Base-by-base conservation (phyloP, 2,888 invertebrate species). In the Dynastes grantii region DNA sequence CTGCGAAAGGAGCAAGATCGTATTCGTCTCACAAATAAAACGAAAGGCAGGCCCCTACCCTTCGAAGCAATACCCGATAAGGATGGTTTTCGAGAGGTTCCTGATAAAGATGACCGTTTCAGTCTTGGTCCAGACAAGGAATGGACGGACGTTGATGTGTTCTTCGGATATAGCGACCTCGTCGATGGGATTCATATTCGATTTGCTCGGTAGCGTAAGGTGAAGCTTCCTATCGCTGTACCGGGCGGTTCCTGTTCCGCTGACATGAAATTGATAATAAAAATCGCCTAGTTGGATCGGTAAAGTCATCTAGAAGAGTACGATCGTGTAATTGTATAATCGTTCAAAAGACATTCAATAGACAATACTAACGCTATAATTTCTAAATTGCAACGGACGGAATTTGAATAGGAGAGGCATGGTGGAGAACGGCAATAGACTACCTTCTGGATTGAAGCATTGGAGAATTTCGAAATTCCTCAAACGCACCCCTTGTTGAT, bases 51-150 rank as follows among this genome's bases (percentile, higher is more conserved):
- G 8, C 2, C 2, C n/a, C 81, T 84, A 89, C 90, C 82, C 85
- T 81, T 86, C 84, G 89, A 89, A 90, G 29, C 85, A 81, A 79
- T 88, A 90, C 11, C 86, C 86, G 29, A 90, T 83, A 2, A 87
- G 84, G 71, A 79, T 79, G 53, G 87, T 85, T 55, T 84, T 80
- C 6, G 87, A 86, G 67, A 82, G 84, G 82, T 90, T 90, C 78
- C 86, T 85, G 53, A 90, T 85, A 80, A 90, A 88, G 76, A 90
- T 83, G 80, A 90, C 81, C 80, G 84, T 86, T 55, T 87, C 85
- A 1, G 83, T 79, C 45, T 80, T 83, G 75, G 83, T 87, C 84
- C 89, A 87, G 2, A 85, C 85, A 0, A 87, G 83, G 49, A 89
- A 80, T 1, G 85, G 81, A 32, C 86, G 84, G n/a, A 88, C 61